Evolutionary conservation across 2,113 vertebrate species (phyloP), one percentile per base, ranked within the genome.

Genomic region (Hassar affinis): DNA sequence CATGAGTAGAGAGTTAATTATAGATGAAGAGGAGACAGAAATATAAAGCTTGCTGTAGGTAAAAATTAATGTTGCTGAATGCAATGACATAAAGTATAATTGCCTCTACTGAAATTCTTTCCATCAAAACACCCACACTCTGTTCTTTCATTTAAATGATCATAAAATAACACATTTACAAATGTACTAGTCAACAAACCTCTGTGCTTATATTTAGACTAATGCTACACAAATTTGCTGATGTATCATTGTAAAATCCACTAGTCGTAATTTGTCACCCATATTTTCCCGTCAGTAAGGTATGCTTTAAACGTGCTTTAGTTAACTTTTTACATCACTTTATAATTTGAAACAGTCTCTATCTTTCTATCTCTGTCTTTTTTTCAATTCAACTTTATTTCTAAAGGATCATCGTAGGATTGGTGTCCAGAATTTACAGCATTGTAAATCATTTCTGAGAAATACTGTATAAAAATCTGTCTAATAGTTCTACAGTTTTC

Each of bases 101-200:
- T 62, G 20, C 27, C 69, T n/a, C 42, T 51, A 38, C 35, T 35
- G 47, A 33, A 80, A 51, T 22, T 22, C 17, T 51, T 64, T 64
- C 59, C n/a, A 66, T 61, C 25, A 3, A 42, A 42, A 49, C 47
- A 0, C 72, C 72, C 9, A 52, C 49, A 33, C 17, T 33, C 27
- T 54, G 9, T 54, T 76, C 47, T 68, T 80, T 80, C 30, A 80
- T 35, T 51, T 80, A 18, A 62, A 64, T 14, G n/a, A 79, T 47
- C 72, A 51, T 52, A 75, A 52, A 75, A 79, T 47, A 42, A 33
- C 66, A 30, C 18, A 66, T 79, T 79, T 62, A 30, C 15, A 62
- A 62, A 49, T 20, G 17, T 49, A 30, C 17, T 14, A 79, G 42
- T 33, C 59, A 79, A 49, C 42, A 45, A 6, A 12, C 7, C 5